Evolutionary conservation across 2,797 vertebrate genomes (phyloP).

Genomic region (Aythya fuligula): DNA sequence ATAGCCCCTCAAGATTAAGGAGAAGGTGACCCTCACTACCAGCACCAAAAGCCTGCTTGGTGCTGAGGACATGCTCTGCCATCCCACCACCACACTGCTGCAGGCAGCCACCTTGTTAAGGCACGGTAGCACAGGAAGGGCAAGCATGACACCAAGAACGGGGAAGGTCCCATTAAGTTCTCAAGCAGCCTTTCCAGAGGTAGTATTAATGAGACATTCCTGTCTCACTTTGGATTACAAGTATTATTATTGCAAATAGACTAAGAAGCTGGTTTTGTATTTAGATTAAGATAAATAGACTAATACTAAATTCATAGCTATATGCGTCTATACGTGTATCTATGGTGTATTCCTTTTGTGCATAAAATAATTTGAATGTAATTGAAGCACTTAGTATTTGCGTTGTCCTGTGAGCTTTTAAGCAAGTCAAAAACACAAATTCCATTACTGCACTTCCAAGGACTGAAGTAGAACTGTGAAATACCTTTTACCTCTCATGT

Average conservation of each 20-base stretch:
- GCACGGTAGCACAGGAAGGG: neutral
- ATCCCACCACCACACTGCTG: neutral
- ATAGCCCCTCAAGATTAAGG: neutral
- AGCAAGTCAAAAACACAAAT: neutral
- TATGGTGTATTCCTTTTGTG: neutral
- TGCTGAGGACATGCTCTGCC: neutral
- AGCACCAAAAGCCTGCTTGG: fast-evolving
- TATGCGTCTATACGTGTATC: neutral
- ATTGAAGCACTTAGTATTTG: neutral
- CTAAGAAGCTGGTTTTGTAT: neutral
- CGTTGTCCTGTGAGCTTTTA: neutral
- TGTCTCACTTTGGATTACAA: neutral
- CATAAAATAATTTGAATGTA: fast-evolving
- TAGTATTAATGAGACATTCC: neutral
- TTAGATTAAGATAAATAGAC: neutral
- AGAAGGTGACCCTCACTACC: neutral
- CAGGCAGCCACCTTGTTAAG: neutral
- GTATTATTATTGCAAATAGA: neutral
- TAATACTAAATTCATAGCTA: neutral
- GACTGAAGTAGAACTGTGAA: neutral
- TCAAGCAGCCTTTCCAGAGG: neutral
- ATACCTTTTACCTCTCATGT: neutral
- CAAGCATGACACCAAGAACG: fast-evolving
- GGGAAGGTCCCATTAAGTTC: neutral
- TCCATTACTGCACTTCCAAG: neutral